Percentiles rank a stretch among this genome's conserved stretches.
Conservation (phyloP, 2,888 invertebrate species). For the Pachycephus smyrnensis region DNA sequence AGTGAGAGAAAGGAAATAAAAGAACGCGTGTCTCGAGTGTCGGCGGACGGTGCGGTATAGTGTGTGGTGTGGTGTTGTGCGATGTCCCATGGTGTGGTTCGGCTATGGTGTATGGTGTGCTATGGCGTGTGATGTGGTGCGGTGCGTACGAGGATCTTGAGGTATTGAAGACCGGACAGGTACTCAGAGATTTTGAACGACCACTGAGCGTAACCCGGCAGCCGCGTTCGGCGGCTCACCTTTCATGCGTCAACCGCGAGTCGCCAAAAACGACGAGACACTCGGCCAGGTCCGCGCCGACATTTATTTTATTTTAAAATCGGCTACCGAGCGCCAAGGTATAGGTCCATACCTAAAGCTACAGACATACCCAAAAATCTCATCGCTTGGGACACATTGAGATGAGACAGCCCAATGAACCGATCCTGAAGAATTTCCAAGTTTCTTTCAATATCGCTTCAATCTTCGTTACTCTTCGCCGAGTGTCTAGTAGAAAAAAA, state of each 20-base stretch:
- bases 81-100: neutral
- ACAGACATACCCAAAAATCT: neutral
- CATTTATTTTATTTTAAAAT: constrained; percentile 7
- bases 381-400: neutral
- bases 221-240: constrained; percentile 48
- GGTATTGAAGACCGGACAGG: constrained; percentile 31
- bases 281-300: constrained; percentile 1
- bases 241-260: constrained; percentile 49
- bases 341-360: neutral
- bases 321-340: neutral
- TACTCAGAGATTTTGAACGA: constrained; percentile 32
- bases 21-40: constrained; percentile 48
- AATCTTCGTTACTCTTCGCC: neutral
- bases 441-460: neutral
- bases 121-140: neutral
- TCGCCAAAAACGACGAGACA: constrained; percentile 8
- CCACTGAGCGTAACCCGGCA: constrained; percentile 50
- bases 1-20: constrained; percentile 31
- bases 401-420: neutral
- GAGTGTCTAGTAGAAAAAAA: neutral
- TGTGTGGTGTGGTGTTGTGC: neutral
- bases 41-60: constrained; percentile 17
- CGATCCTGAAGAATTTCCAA: neutral
- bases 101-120: neutral
- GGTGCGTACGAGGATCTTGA: constrained; percentile 8